Conservation (phyloP, 2,888 invertebrate genomes). For the Aquatica leii region DNA sequence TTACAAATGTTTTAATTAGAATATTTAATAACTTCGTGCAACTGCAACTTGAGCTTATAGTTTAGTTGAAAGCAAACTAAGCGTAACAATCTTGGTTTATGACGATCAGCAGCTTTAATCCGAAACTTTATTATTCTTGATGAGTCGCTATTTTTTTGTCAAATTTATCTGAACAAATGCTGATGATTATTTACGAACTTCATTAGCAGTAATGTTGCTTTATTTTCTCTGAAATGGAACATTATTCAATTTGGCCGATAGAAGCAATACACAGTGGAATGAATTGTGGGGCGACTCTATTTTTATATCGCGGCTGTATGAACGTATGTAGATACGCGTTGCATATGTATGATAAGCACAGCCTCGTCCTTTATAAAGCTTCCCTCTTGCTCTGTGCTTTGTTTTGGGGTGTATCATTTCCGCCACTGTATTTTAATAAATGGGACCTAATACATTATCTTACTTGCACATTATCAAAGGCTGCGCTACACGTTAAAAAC, state of each 20-base stretch:
- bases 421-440: conserved; percentile 37
- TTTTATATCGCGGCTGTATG: conserved; percentile 57
- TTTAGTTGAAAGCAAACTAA: conserved; percentile 19
- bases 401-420: conserved; percentile 41
- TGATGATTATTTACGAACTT: conserved; percentile 55
- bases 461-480: not conserved
- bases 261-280: conserved; percentile 46
- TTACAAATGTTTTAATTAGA: conserved; percentile 13
- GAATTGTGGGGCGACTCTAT: conserved; percentile 55
- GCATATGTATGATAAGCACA: conserved; percentile 60
- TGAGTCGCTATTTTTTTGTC: conserved; percentile 25
- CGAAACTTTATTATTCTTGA: conserved; percentile 29
- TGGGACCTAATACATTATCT: not conserved
- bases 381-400: conserved; percentile 47
- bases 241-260: conserved; percentile 55
- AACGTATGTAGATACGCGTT: conserved; percentile 58
- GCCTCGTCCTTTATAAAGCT: conserved; percentile 54
- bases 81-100: conserved; percentile 22
- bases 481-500: no score
- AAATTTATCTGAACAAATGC: conserved; percentile 44
- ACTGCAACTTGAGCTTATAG: conserved; percentile 14
- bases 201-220: conserved; percentile 56
- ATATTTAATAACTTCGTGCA: conserved; percentile 16
- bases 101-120: conserved; percentile 28
- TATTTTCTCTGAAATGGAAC: conserved; percentile 53